phyloP scores from a whole-genome alignment of 2,113 vertebrate genomes.

The Puntigrus tetrazona region DNA sequence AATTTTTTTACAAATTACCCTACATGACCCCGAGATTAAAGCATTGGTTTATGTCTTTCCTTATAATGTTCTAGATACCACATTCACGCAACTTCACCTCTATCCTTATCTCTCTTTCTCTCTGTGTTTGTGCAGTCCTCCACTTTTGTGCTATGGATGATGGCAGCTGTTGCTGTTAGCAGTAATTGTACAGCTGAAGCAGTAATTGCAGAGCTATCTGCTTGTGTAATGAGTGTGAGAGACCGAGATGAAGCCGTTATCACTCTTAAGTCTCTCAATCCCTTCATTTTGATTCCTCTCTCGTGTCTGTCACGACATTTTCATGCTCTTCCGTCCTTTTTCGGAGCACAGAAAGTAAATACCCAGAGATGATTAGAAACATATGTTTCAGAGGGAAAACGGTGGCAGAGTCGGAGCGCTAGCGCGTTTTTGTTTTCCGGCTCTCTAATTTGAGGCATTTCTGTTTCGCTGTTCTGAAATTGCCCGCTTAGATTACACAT shows the following conservation, averaged over 20 bases:
- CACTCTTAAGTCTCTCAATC: conserved; percentile 33
- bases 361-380: conserved; percentile 44
- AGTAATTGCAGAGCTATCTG: conserved; percentile 24
- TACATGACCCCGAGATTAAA: neutral
- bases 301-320: neutral
- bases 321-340: neutral
- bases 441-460: neutral
- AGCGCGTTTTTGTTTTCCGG: neutral
- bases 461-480: neutral
- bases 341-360: conserved; percentile 23
- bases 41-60: neutral
- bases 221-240: conserved; percentile 25
- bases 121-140: neutral
- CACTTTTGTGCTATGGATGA: neutral
- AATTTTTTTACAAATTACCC: neutral
- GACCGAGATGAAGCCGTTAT: conserved; percentile 27
- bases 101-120: neutral
- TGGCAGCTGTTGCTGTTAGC: neutral
- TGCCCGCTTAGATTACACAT: neutral
- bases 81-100: neutral
- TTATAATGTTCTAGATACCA: neutral
- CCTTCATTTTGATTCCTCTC: conserved; percentile 4
- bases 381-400: neutral
- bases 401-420: neutral
- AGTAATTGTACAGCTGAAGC: conserved; percentile 23